These are phyloP conservation scores for Geotrypetes seraphini DNA, from an alignment of 2,797 vertebrate species.

Conservation along the genomic window DNA sequence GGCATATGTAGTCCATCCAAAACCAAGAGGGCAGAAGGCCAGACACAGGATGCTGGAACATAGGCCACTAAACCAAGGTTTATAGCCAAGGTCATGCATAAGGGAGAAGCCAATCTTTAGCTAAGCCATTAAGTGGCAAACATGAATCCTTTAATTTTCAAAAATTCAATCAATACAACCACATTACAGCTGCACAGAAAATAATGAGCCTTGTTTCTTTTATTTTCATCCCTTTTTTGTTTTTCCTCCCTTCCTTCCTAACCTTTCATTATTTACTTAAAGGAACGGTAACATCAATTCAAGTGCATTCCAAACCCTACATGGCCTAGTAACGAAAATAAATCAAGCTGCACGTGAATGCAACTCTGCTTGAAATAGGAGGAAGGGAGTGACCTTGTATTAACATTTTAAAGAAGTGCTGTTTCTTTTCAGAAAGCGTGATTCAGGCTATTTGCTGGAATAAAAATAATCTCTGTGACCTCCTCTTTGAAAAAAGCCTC, in stretches of 20 bases:
- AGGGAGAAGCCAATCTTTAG: slow-evolving; percentile 4
- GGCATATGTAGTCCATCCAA: slow-evolving; percentile 1
- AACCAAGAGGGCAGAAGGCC: slow-evolving; percentile 1
- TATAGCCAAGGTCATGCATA: slow-evolving; percentile 13
- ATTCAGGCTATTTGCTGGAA: neutral
- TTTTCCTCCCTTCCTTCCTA: neutral
- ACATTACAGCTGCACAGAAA: neutral
- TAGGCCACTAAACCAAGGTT: neutral
- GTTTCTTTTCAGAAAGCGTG: slow-evolving; percentile 1
- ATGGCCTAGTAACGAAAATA: neutral
- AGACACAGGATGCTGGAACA: slow-evolving; percentile 5
- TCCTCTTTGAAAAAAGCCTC: neutral
- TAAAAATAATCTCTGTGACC: neutral
- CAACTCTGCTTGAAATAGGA: neutral
- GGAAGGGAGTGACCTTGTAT: neutral
- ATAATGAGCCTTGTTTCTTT: neutral
- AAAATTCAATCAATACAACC: neutral
- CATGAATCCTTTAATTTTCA: neutral
- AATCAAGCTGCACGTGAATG: neutral
- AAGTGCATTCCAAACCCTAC: neutral
- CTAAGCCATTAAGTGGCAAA: neutral
- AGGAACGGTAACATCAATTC: neutral
- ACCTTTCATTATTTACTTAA: neutral
- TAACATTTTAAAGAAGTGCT: neutral
- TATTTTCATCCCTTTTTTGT: neutral